Conservation (phyloP, 1,140 invertebrate species). For the Bombus vancouverensis region DNA sequence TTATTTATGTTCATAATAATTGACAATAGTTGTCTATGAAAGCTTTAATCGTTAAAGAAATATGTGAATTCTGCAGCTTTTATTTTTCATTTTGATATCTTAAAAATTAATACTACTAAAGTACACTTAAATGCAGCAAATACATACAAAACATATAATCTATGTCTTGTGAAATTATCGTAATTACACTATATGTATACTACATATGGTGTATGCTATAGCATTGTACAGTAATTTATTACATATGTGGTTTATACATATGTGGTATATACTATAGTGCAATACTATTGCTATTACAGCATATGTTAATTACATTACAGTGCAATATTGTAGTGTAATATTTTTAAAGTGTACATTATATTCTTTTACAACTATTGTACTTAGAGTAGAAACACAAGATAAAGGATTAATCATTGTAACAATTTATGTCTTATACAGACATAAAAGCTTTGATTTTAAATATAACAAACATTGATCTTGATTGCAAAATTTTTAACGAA, state of each 20-base stretch:
- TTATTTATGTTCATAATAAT: neutral
- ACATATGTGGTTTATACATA: slow-evolving; percentile 43
- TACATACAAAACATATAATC: neutral
- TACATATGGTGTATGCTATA: neutral
- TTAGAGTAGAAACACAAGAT: slow-evolving; percentile 29
- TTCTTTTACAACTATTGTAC: slow-evolving; percentile 24
- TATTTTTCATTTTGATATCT: neutral
- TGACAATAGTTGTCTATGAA: neutral
- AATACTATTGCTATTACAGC: neutral
- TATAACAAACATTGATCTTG: slow-evolving; percentile 32
- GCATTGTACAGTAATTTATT: slow-evolving; percentile 15
- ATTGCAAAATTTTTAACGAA: neutral
- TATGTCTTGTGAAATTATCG: neutral
- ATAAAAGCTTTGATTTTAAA: slow-evolving; percentile 15
- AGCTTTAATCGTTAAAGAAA: neutral
- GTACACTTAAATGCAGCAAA: neutral
- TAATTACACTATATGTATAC: slow-evolving; percentile 1
- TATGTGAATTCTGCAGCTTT: neutral
- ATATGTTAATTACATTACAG: slow-evolving; percentile 5
- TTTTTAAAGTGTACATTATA: slow-evolving; percentile 36
- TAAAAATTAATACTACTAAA: neutral
- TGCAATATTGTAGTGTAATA: slow-evolving; percentile 10
- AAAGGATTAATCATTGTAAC: slow-evolving; percentile 9
- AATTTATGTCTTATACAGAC: neutral
- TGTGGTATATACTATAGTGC: neutral